A percentile compares a stretch with the other conserved stretches of the same genome.
Conservation (phyloP, 2,797 vertebrate genomes). For the Valencia hispanica region DNA sequence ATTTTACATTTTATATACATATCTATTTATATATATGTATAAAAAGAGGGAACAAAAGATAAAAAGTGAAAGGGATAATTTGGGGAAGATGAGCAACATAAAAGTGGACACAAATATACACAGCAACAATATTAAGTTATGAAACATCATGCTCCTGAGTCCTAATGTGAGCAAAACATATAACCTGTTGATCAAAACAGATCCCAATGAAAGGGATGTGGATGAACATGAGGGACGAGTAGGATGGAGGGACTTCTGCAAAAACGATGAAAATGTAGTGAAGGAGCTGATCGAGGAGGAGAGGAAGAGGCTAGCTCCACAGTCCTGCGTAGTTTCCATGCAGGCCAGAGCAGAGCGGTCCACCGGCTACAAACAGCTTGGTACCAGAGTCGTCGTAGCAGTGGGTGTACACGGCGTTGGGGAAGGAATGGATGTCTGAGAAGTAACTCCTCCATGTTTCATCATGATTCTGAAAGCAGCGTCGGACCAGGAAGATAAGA, state of each 20-base stretch:
- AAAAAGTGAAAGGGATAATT: background rate
- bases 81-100: constrained; percentile 10
- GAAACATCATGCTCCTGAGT: constrained; percentile 76
- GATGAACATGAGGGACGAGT: constrained; percentile 24
- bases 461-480: constrained; percentile 88
- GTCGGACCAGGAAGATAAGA: background rate
- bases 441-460: constrained; percentile 99
- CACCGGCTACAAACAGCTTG: constrained; percentile 97
- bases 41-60: constrained; percentile 18
- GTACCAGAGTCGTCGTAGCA: constrained; percentile 98
- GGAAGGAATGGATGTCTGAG: constrained; percentile 95
- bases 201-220: constrained; percentile 23
- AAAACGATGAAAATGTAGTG: constrained; percentile 40
- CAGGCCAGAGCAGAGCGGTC: constrained; percentile 96
- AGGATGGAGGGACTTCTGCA: constrained; percentile 40
- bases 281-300: constrained; percentile 16
- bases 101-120: constrained; percentile 55
- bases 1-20: constrained; percentile 52
- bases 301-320: constrained; percentile 88
- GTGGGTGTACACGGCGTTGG: constrained; percentile 99
- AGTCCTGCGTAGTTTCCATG: constrained; percentile 98
- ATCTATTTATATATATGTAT: constrained; percentile 14
- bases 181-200: constrained; percentile 22
- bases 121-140: constrained; percentile 57
- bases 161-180: constrained; percentile 53